Evolutionary conservation across 2,888 invertebrate species (phyloP).

Genomic region (Notocelia uddmanniana): DNA sequence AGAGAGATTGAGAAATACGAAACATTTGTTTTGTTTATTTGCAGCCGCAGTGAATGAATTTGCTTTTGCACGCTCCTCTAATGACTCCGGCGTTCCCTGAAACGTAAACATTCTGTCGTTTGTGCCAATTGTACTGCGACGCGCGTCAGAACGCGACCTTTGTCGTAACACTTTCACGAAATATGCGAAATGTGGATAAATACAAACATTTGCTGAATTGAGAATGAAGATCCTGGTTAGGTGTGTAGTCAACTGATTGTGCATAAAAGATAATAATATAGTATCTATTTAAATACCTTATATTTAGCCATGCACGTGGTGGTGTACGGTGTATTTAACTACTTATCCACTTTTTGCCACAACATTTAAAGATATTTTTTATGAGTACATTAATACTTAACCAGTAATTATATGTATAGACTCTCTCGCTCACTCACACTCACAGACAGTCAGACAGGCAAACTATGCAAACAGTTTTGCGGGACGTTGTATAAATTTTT

Average conservation of each 20-base stretch:
- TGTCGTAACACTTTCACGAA: constrained; percentile 26
- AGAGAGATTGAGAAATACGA: not conserved
- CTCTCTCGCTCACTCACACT: no score
- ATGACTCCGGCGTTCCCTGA: constrained; percentile 44
- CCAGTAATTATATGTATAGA: no score
- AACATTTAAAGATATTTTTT: no score
- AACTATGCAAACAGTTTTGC: no score
- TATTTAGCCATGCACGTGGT: no score
- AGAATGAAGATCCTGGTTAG: not conserved
- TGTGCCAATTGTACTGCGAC: constrained; percentile 37
- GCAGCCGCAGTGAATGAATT: constrained; percentile 38
- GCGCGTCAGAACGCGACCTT: constrained; percentile 25
- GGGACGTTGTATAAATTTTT: no score
- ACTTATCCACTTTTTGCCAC: no score
- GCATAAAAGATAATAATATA: no score
- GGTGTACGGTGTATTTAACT: no score
- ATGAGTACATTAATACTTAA: no score
- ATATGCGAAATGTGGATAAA: constrained; percentile 16
- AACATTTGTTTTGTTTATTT: constrained; percentile 9
- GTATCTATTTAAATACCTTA: no score
- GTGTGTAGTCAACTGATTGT: not conserved
- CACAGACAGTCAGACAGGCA: no score
- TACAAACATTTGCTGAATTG: not conserved
- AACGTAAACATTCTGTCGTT: constrained; percentile 47
- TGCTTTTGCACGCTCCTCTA: constrained; percentile 33